These are phyloP conservation scores for Paramuricea clavata DNA, from an alignment of 92 coral and sea anemone species.

Conservation along the genomic window DNA sequence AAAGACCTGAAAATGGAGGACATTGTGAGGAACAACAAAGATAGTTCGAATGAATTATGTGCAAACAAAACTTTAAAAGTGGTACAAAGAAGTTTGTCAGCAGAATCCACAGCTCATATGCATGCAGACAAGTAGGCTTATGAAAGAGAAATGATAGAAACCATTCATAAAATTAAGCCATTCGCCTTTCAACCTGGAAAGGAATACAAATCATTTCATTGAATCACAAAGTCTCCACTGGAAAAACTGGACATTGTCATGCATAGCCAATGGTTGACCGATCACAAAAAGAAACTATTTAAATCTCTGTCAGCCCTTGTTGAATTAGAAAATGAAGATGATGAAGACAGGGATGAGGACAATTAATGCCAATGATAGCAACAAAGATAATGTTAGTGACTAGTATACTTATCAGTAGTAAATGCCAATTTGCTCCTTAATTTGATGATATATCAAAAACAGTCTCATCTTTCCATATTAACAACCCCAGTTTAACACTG, in stretches of 20 bases:
- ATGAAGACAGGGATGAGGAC: neutral
- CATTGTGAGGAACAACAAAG: slow-evolving; percentile 28
- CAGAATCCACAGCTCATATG: slow-evolving; percentile 39
- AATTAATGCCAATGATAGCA: too few species aligned
- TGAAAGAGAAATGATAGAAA: slow-evolving; percentile 64
- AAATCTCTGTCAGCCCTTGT: neutral
- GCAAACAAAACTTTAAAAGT: slow-evolving; percentile 64
- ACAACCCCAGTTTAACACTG: too few species aligned
- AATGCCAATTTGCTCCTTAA: too few species aligned
- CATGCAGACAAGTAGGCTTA: slow-evolving; percentile 54
- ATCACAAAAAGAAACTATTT: slow-evolving; percentile 39
- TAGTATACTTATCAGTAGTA: too few species aligned
- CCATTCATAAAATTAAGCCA: slow-evolving; percentile 38
- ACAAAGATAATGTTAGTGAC: too few species aligned
- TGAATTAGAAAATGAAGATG: slow-evolving; percentile 35
- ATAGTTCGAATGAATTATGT: slow-evolving; percentile 47
- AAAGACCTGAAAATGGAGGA: slow-evolving; percentile 59
- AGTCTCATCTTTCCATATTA: too few species aligned
- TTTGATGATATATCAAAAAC: too few species aligned
- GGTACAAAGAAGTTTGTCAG: slow-evolving; percentile 46
- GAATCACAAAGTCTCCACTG: slow-evolving; percentile 57
- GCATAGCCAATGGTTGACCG: slow-evolving; percentile 56
- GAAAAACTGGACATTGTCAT: slow-evolving; percentile 60
- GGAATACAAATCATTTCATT: slow-evolving; percentile 51
- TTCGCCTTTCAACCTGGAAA: slow-evolving; percentile 46